Conservation (phyloP, 2,888 invertebrate genomes). For the Marasmarcha lunaedactyla region DNA sequence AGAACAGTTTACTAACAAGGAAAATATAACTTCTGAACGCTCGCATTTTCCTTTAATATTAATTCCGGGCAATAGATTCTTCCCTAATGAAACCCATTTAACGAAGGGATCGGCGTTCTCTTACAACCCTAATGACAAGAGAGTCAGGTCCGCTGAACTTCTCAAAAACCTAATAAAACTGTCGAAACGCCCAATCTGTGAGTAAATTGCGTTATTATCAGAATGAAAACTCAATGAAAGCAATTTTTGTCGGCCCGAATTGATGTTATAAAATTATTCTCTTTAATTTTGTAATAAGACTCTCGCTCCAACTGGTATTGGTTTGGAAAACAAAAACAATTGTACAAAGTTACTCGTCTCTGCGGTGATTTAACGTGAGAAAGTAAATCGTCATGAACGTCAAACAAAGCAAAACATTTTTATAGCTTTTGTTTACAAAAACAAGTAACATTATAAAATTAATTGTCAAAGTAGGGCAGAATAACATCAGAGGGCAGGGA, state of each 20-base stretch:
- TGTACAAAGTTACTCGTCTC: too few species aligned
- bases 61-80: background rate
- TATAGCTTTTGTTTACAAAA: too few species aligned
- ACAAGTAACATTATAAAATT: too few species aligned
- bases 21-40: too few species aligned
- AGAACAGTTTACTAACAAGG: too few species aligned
- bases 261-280: background rate
- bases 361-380: too few species aligned
- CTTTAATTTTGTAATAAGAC: background rate
- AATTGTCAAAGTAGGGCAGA: too few species aligned
- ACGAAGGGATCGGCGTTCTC: background rate
- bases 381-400: too few species aligned
- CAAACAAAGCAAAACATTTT: too few species aligned
- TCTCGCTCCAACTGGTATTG: background rate
- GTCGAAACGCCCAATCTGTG: constrained; percentile 29
- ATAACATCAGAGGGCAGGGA: too few species aligned
- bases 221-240: background rate
- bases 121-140: background rate
- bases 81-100: background rate
- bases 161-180: constrained; percentile 30
- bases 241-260: background rate
- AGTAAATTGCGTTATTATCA: constrained; percentile 22
- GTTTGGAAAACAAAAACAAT: too few species aligned
- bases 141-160: background rate
- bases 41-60: too few species aligned